phyloP scores from a whole-genome alignment of 2,797 vertebrate genomes.

The Helicolenus hilgendorfi region DNA sequence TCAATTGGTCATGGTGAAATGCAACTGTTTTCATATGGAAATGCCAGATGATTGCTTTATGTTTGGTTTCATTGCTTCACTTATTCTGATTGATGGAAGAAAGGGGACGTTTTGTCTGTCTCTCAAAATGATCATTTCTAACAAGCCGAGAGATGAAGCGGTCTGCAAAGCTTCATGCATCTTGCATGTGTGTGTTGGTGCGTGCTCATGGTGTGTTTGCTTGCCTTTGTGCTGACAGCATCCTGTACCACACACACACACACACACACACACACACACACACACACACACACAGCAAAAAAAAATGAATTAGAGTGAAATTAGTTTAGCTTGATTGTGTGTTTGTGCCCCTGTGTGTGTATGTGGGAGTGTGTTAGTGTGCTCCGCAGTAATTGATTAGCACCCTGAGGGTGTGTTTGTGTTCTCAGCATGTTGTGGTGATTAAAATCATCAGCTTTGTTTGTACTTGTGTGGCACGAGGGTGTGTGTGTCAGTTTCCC shows the following conservation, averaged over 20 bases:
- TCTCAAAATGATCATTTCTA: slow-evolving; percentile 25
- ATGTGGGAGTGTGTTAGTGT: slow-evolving; percentile 4
- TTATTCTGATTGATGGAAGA: slow-evolving; percentile 31
- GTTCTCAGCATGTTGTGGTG: slow-evolving; percentile 78
- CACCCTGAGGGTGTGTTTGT: slow-evolving; percentile 79
- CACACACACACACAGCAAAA: background rate
- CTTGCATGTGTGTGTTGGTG: slow-evolving; percentile 2
- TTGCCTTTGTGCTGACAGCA: slow-evolving; percentile 19
- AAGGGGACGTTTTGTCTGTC: slow-evolving; percentile 10
- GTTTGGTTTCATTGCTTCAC: slow-evolving; percentile 18
- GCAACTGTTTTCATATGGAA: slow-evolving; percentile 36
- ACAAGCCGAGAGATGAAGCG: background rate
- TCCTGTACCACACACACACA: background rate
- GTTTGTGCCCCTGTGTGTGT: slow-evolving; percentile 17
- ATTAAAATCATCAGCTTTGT: slow-evolving; percentile 82
- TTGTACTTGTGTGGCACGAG: slow-evolving; percentile 48
- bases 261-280: background rate
- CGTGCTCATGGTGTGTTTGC: background rate
- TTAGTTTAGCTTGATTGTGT: slow-evolving; percentile 49
- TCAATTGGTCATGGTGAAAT: background rate
- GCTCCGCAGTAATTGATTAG: slow-evolving; percentile 76
- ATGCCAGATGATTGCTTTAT: slow-evolving; percentile 27
- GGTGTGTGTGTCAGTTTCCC: slow-evolving; percentile 1
- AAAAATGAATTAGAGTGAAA: slow-evolving; percentile 40
- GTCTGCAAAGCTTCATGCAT: background rate